phyloP scores from a whole-genome alignment of 1,140 invertebrate species.

The Acromyrmex echinatior region DNA sequence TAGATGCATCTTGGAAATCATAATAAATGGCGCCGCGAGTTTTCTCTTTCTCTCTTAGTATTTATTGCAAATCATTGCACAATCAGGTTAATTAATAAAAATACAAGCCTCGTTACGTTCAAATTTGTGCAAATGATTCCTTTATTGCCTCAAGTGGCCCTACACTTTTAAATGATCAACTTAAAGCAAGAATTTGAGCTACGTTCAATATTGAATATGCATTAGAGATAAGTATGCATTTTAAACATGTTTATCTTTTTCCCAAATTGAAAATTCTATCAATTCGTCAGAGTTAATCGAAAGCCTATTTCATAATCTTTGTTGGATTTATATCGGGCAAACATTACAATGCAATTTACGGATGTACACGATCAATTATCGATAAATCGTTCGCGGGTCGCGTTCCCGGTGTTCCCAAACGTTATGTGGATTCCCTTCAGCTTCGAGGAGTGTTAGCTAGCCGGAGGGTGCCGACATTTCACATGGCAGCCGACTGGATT shows the following conservation, averaged over 20 bases:
- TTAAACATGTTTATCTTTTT: background rate
- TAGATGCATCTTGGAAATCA: slow-evolving; percentile 53
- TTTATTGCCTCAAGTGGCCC: background rate
- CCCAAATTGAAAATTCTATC: slow-evolving; percentile 4
- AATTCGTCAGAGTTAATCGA: background rate
- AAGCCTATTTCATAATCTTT: slow-evolving; percentile 1
- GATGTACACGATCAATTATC: slow-evolving; percentile 61
- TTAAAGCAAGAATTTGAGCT: background rate
- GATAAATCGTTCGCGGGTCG: slow-evolving; percentile 52
- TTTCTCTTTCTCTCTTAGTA: background rate
- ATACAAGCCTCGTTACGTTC: slow-evolving; percentile 18
- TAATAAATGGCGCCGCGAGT: slow-evolving; percentile 50
- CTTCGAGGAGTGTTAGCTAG: background rate
- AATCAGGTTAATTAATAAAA: slow-evolving; percentile 51
- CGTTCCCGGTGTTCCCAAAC: slow-evolving; percentile 26
- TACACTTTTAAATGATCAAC: slow-evolving; percentile 7
- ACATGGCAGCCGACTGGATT: slow-evolving; percentile 53
- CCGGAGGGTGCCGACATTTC: slow-evolving; percentile 43
- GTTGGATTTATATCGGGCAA: slow-evolving; percentile 31
- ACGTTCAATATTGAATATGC: background rate
- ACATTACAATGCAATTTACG: slow-evolving; percentile 53
- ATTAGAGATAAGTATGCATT: background rate
- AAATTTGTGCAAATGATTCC: background rate
- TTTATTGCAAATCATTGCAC: slow-evolving; percentile 6
- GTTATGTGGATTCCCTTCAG: slow-evolving; percentile 35